Percentiles rank a stretch among this genome's conserved stretches.
Conservation (phyloP, 2,113 vertebrate species). For the Tragulus kanchil region DNA sequence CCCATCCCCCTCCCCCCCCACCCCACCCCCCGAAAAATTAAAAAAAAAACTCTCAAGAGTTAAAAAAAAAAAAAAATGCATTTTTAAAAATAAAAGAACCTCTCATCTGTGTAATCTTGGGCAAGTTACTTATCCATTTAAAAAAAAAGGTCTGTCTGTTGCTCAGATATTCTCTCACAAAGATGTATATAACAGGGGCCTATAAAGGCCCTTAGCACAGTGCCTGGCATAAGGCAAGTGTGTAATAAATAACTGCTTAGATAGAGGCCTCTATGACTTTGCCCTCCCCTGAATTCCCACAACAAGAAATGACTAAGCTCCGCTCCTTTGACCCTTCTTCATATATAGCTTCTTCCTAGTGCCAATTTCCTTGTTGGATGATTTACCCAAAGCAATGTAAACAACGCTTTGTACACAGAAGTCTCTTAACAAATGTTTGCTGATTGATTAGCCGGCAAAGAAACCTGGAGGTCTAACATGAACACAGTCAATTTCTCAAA, state of each 20-base stretch:
- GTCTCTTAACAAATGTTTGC: constrained; percentile 74
- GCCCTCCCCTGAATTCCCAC: not conserved
- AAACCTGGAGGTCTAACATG: constrained; percentile 39
- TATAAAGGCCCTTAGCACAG: not conserved
- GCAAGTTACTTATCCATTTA: not conserved
- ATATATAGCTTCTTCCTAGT: not conserved
- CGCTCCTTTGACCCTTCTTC: not conserved
- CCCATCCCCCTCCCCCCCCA: no score
- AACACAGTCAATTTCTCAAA: constrained; percentile 40
- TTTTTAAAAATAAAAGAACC: not conserved
- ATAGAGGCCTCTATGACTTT: not conserved
- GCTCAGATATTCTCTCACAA: not conserved
- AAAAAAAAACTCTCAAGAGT: no score
- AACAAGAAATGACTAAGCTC: not conserved
- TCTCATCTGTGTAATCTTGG: not conserved
- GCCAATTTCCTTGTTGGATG: not conserved
- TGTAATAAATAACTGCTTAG: not conserved
- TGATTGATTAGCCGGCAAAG: constrained; percentile 56
- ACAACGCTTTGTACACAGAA: constrained; percentile 42
- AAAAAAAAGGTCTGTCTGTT: not conserved
- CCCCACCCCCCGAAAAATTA: no score
- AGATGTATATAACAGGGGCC: not conserved
- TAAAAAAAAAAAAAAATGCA: not conserved
- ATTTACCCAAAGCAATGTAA: constrained; percentile 53
- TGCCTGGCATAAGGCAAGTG: not conserved